A percentile compares a stretch with the other conserved stretches of the same genome.
phyloP scores from a whole-genome alignment of 35 echinoderm and acorn worm genomes.

The Chiridota heheva region DNA sequence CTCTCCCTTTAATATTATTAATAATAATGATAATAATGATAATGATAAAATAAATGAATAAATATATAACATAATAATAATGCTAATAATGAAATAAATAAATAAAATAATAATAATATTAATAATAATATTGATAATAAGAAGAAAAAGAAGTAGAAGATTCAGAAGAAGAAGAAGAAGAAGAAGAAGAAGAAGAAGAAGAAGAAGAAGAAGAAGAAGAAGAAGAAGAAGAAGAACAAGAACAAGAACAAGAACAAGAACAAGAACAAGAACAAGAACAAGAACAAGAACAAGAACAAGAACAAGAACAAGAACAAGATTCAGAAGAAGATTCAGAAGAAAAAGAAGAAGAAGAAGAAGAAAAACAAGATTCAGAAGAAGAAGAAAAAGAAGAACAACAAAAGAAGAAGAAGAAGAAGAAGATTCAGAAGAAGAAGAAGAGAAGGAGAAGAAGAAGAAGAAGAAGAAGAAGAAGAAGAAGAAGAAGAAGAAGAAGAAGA shows the following conservation, averaged over 20 bases:
- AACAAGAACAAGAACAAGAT: neutral
- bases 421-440: neutral
- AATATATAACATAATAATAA: neutral
- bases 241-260: neutral
- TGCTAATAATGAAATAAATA: neutral
- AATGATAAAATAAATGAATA: neutral
- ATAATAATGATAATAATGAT: too few relatives aligned
- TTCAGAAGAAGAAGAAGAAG: too few relatives aligned
- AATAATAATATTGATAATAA: too few relatives aligned
- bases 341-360: constrained; percentile 5
- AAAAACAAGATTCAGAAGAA: too few relatives aligned
- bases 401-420: too few relatives aligned
- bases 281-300: too few relatives aligned
- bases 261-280: neutral
- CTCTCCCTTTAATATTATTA: too few relatives aligned
- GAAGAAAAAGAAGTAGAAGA: too few relatives aligned
- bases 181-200: constrained; percentile 6
- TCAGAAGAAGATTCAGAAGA: too few relatives aligned
- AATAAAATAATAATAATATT: neutral
- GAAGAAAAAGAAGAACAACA: too few relatives aligned
- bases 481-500: constrained; percentile 6
- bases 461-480: constrained; percentile 6
- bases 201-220: constrained; percentile 6
- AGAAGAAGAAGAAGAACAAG: constrained; percentile 2
- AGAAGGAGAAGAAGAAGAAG: constrained; percentile 5